phyloP scores from a whole-genome alignment of 1,140 invertebrate genomes.

The Condylostylus longicornis region DNA sequence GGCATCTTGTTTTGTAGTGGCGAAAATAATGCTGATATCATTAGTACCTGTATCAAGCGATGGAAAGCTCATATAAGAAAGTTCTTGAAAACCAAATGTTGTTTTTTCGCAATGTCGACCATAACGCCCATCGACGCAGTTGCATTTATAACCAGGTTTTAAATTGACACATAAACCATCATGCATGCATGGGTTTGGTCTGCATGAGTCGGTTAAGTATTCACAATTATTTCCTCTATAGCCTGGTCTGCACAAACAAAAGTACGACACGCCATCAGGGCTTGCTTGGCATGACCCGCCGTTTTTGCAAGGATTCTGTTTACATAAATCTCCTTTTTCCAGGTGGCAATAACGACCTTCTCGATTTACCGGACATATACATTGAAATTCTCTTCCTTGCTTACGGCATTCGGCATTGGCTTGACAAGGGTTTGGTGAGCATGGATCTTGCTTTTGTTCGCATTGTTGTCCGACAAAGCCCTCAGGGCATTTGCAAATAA shows the following conservation, averaged over 20 bases:
- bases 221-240: conserved; percentile 81
- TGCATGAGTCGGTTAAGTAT: conserved; percentile 66
- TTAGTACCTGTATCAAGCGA: conserved; percentile 72
- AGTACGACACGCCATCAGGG: conserved; percentile 69
- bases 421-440: conserved; percentile 77
- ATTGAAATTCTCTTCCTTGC: conserved; percentile 67
- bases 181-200: conserved; percentile 77
- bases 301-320: conserved; percentile 70
- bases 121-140: conserved; percentile 72
- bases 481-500: conserved; percentile 61
- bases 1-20: conserved; percentile 73
- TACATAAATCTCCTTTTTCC: conserved; percentile 67
- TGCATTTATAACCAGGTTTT: conserved; percentile 73
- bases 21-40: conserved; percentile 80
- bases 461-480: conserved; percentile 65
- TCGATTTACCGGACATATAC: conserved; percentile 56
- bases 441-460: conserved; percentile 74
- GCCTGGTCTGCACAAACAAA: conserved; percentile 76
- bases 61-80: conserved; percentile 80
- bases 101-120: conserved; percentile 80
- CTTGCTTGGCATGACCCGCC: conserved; percentile 79
- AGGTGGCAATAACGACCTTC: conserved; percentile 74
- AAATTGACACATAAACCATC: conserved; percentile 69
- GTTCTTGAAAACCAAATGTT: conserved; percentile 73
- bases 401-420: conserved; percentile 65